Percentiles rank a stretch among this genome's conserved stretches.
These are phyloP conservation scores for Pterocles gutturalis DNA, from an alignment of 2,113 vertebrate species.

Conservation along the genomic window DNA sequence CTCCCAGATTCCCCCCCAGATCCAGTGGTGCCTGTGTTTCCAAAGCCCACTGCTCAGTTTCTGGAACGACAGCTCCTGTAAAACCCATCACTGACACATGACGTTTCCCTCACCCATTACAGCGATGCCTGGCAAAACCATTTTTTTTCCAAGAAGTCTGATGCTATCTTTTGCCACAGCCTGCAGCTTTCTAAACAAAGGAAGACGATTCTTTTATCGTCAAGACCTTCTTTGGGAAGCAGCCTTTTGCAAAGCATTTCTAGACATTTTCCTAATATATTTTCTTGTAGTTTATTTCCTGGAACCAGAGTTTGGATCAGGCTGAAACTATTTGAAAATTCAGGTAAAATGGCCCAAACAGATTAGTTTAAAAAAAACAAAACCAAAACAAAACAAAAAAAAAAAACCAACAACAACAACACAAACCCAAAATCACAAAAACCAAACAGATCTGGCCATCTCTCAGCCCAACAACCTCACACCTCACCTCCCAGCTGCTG, in stretches of 20 bases:
- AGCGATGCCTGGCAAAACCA: not conserved
- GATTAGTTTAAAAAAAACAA: not conserved
- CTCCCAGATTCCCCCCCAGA: not conserved
- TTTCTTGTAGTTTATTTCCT: not conserved
- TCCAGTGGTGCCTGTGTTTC: not conserved
- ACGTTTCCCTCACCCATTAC: not conserved
- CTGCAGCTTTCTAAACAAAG: not conserved
- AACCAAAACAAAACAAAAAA: not conserved
- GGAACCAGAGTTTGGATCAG: not conserved
- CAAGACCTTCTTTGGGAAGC: not conserved
- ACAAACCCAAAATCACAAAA: not conserved
- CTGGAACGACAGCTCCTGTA: not conserved
- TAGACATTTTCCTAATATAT: not conserved
- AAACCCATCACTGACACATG: not conserved
- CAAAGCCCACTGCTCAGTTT: not conserved
- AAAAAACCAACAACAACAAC: not conserved
- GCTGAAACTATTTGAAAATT: not conserved
- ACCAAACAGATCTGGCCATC: not conserved
- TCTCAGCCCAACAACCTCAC: not conserved
- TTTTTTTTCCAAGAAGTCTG: not conserved
- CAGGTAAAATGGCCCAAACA: not conserved
- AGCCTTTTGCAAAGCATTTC: not conserved
- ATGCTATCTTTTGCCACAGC: not conserved
- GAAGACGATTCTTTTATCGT: not conserved
- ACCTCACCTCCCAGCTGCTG: not conserved